Evolutionary conservation across 37 sponge, comb jelly and placozoan genomes (phyloP).

Genomic region (Haliclona indistincta): DNA sequence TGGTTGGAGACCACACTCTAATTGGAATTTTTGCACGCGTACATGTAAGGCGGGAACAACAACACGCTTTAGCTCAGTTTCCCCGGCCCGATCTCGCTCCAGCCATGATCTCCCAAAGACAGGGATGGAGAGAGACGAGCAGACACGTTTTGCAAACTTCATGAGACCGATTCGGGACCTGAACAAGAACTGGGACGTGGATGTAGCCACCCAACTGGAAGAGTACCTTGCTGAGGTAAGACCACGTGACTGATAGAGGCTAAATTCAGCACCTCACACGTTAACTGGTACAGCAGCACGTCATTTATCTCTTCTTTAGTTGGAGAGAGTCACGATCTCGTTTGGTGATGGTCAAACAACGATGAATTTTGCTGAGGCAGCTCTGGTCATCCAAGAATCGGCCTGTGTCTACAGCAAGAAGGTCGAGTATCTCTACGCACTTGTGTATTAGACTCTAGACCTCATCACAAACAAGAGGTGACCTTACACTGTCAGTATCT

Average conservation of each 20-base stretch:
- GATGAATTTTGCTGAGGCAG: slow-evolving; percentile 97
- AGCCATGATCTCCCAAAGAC: no score
- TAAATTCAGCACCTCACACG: neutral
- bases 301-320: slow-evolving; percentile 43
- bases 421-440: slow-evolving; percentile 92
- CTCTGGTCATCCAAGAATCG: slow-evolving; percentile 97
- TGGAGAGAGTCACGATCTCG: slow-evolving; percentile 81
- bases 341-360: slow-evolving; percentile 78
- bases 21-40: no score
- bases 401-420: slow-evolving; percentile 98
- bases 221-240: slow-evolving; percentile 86
- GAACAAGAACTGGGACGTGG: slow-evolving; percentile 95
- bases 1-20: no score
- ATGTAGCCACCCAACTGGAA: slow-evolving; percentile 89
- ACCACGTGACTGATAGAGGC: neutral
- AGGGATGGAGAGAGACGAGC: slow-evolving; percentile 16
- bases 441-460: slow-evolving; percentile 92
- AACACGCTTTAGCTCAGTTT: no score
- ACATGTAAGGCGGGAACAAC: no score
- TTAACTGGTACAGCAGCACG: neutral
- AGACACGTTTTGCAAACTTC: slow-evolving; percentile 76
- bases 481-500: neutral
- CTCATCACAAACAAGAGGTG: slow-evolving; percentile 81
- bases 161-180: slow-evolving; percentile 95
- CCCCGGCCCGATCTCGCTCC: no score